These are phyloP conservation scores for Nerophis lumbriciformis DNA, from an alignment of 2,113 vertebrate species.

Conservation along the genomic window DNA sequence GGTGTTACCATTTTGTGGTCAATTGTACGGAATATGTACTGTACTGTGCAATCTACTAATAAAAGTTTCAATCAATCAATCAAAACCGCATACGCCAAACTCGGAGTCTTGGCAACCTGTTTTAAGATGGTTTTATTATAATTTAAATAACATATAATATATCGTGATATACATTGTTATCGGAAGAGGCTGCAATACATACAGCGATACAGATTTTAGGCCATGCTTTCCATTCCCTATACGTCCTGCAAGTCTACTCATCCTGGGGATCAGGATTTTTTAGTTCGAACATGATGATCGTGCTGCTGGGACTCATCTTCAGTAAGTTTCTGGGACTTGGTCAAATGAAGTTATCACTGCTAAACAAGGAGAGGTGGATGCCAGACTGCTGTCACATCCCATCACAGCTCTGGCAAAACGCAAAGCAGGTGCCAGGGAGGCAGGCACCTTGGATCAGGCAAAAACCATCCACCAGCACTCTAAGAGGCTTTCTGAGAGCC, in stretches of 20 bases:
- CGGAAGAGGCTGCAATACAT: too few relatives aligned
- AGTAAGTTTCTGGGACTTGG: constrained; percentile 33
- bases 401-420: constrained; percentile 62
- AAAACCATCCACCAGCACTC: constrained; percentile 60
- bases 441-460: constrained; percentile 61
- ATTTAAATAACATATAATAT: too few relatives aligned
- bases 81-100: too few relatives aligned
- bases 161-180: too few relatives aligned
- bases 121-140: too few relatives aligned
- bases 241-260: neutral
- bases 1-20: too few relatives aligned
- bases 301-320: constrained; percentile 14
- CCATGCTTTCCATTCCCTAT: too few relatives aligned
- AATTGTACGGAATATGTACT: too few relatives aligned
- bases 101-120: too few relatives aligned
- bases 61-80: too few relatives aligned
- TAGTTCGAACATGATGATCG: constrained; percentile 4
- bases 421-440: constrained; percentile 58
- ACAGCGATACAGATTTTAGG: too few relatives aligned
- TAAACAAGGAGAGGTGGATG: constrained; percentile 53
- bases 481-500: constrained; percentile 70
- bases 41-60: too few relatives aligned
- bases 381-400: constrained; percentile 66
- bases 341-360: constrained; percentile 56
- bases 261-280: neutral